Percentiles rank a stretch among this genome's conserved stretches.
Conservation (phyloP, 2,113 vertebrate genomes). For the Euleptes europaea region DNA sequence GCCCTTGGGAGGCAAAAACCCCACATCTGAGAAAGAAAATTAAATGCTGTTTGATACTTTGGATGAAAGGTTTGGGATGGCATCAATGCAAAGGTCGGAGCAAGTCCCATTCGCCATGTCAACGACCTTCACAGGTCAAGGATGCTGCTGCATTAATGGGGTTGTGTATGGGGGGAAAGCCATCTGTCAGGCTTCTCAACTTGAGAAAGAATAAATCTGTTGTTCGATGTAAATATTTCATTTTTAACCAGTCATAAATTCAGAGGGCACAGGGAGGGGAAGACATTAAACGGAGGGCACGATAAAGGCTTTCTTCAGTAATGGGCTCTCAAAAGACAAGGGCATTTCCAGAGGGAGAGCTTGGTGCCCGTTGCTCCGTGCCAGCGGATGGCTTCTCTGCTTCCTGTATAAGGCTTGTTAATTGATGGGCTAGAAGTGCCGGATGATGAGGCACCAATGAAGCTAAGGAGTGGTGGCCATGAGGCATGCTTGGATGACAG, state of each 20-base stretch:
- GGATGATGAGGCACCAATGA: not conserved
- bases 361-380: not conserved
- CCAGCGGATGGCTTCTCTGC: not conserved
- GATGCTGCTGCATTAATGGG: not conserved
- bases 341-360: not conserved
- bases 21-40: not conserved
- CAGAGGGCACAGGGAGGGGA: not conserved
- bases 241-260: conserved; percentile 15
- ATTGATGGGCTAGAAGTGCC: not conserved
- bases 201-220: not conserved
- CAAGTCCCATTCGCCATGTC: not conserved
- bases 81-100: not conserved
- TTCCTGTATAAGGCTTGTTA: not conserved
- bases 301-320: not conserved
- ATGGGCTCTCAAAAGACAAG: too few species aligned
- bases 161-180: not conserved
- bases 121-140: not conserved
- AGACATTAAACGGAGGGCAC: conserved; percentile 1
- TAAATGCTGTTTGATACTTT: not conserved
- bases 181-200: not conserved
- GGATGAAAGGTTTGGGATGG: conserved; percentile 11
- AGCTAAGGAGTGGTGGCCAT: not conserved
- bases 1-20: not conserved
- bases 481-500: not conserved
- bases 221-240: conserved; percentile 18